Conservation (phyloP, 2,797 vertebrate species). For the Discoglossus pictus region DNA sequence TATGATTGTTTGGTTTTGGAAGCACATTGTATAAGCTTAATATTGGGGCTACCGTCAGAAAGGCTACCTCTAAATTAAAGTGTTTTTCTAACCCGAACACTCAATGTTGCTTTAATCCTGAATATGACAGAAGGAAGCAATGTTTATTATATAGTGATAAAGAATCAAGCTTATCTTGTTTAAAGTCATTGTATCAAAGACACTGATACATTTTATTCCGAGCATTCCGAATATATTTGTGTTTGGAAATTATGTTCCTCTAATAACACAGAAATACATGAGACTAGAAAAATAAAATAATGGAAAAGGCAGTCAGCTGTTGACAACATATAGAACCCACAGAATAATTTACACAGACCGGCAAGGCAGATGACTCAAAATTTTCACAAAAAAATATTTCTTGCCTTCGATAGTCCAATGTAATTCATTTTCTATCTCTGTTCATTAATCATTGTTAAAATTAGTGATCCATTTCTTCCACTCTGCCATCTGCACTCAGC, state of each 20-base stretch:
- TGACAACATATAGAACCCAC: conserved; percentile 95
- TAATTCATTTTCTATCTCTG: conserved; percentile 99
- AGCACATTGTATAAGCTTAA: no score
- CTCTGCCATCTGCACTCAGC: conserved; percentile 99
- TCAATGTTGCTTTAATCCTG: conserved; percentile 42
- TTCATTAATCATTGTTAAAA: conserved; percentile 99
- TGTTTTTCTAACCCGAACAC: background rate
- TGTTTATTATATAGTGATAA: conserved; percentile 59
- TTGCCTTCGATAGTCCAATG: conserved; percentile 98
- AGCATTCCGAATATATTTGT: conserved; percentile 78
- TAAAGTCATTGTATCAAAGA: conserved; percentile 58
- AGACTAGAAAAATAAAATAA: conserved; percentile 93
- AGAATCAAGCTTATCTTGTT: conserved; percentile 66
- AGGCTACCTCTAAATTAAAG: no score
- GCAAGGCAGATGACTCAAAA: conserved; percentile 97
- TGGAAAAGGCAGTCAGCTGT: conserved; percentile 97
- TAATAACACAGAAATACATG: conserved; percentile 91
- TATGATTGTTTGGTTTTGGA: no score
- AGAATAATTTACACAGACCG: conserved; percentile 87
- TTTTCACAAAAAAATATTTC: conserved; percentile 98
- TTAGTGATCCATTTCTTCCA: conserved; percentile 99
- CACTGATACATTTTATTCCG: conserved; percentile 68
- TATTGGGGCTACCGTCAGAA: no score
- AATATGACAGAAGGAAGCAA: conserved; percentile 11
- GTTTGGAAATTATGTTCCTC: conserved; percentile 85